These are phyloP conservation scores for Acromyrmex echinatior DNA, from an alignment of 1,140 invertebrate genomes.

Conservation along the genomic window DNA sequence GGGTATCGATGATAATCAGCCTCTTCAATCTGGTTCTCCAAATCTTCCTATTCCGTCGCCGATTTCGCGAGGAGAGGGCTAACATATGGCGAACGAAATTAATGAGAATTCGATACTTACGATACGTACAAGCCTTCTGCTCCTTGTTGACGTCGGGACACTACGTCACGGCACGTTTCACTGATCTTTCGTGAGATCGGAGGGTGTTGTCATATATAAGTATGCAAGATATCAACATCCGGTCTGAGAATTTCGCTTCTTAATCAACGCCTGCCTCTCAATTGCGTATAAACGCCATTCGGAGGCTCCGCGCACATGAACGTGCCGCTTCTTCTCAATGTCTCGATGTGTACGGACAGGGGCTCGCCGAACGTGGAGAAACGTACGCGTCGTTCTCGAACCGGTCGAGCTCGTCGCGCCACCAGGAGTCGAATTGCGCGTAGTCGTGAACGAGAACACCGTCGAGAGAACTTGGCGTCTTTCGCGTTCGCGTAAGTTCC, in stretches of 20 bases:
- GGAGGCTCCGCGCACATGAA: constrained; percentile 45
- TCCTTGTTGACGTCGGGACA: constrained; percentile 66
- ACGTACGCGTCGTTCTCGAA: not conserved
- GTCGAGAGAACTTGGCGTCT: not conserved
- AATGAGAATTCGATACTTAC: constrained; percentile 59
- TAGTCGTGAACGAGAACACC: not conserved
- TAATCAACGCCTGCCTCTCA: no score
- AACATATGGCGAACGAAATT: constrained; percentile 65
- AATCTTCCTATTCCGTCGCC: not conserved
- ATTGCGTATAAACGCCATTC: no score
- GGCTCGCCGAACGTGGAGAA: not conserved
- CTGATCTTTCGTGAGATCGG: constrained; percentile 47
- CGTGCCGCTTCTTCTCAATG: constrained; percentile 39
- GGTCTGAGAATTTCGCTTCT: constrained; percentile 21
- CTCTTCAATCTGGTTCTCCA: no score
- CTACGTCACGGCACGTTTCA: constrained; percentile 67
- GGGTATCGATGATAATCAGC: not conserved
- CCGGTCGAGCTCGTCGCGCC: not conserved
- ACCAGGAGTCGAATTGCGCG: not conserved
- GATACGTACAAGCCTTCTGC: constrained; percentile 60
- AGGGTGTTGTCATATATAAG: not conserved
- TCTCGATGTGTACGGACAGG: constrained; percentile 21
- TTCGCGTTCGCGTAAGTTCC: not conserved
- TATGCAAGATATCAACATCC: constrained; percentile 54
- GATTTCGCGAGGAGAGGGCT: not conserved